Evolutionary conservation across 2,888 invertebrate species (phyloP).

Genomic region (Noctua pronuba): DNA sequence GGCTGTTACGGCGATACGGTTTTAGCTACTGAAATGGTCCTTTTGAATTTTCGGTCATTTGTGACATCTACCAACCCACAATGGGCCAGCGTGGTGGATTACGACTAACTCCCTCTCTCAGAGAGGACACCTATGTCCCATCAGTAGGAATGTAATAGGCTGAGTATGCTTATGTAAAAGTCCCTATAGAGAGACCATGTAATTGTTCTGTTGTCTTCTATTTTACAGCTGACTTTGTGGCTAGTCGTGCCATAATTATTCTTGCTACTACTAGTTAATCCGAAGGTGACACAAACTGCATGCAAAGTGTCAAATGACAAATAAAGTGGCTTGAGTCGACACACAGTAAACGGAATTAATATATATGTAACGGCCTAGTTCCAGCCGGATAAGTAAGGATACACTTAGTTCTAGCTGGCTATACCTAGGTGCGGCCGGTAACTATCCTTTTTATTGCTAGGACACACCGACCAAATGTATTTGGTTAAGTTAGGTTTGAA

Average conservation of each 20-base stretch:
- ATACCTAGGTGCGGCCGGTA: no score
- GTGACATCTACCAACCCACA: no score
- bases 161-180: neutral
- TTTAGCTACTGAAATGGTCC: neutral
- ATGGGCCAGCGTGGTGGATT: no score
- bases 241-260: neutral
- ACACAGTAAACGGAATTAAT: no score
- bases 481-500: no score
- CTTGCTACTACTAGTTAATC: neutral
- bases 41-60: neutral
- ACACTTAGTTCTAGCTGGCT: no score
- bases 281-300: neutral
- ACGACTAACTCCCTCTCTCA: neutral
- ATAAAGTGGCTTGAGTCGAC: no score
- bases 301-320: constrained; percentile 37
- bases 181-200: neutral
- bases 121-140: neutral
- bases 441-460: no score
- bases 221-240: neutral
- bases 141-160: neutral
- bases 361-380: no score
- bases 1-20: neutral
- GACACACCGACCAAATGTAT: no score
- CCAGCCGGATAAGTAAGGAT: no score
- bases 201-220: neutral